Conservation (phyloP, 2,797 vertebrate genomes). For the Emys orbicularis region DNA sequence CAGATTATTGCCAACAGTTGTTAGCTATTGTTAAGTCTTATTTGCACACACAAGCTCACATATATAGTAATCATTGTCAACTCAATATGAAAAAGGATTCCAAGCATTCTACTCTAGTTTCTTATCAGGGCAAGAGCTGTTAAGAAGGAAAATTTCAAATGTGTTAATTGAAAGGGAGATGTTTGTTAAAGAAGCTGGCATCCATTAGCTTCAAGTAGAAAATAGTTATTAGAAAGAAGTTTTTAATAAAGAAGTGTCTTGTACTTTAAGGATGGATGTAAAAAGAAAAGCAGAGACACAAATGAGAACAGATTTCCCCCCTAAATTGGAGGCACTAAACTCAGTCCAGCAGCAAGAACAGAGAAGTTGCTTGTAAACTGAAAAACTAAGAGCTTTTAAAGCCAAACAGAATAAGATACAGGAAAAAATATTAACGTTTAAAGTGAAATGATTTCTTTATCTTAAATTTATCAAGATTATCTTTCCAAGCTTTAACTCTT, state of each 20-base stretch:
- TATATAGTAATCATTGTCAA: neutral
- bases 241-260: neutral
- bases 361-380: conserved; percentile 13
- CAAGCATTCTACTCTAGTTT: conserved; percentile 1
- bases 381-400: conserved; percentile 8
- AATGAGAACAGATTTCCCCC: conserved; percentile 1
- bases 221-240: conserved; percentile 14
- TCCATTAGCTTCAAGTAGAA: conserved; percentile 35
- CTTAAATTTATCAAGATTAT: neutral
- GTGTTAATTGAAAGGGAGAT: conserved; percentile 43
- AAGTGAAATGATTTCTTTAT: neutral
- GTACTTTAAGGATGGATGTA: neutral
- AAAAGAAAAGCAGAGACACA: neutral
- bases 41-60: neutral
- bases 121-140: conserved; percentile 11
- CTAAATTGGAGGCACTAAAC: conserved; percentile 15
- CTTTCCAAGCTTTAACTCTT: neutral
- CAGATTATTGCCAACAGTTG: neutral
- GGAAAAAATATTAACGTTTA: neutral
- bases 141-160: conserved; percentile 25
- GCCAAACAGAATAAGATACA: conserved; percentile 1
- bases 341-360: conserved; percentile 32
- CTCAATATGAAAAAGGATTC: neutral
- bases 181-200: neutral
- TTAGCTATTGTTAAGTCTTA: neutral